These are phyloP conservation scores for Tinamus major DNA, from an alignment of 2,797 vertebrate species.

Conservation along the genomic window DNA sequence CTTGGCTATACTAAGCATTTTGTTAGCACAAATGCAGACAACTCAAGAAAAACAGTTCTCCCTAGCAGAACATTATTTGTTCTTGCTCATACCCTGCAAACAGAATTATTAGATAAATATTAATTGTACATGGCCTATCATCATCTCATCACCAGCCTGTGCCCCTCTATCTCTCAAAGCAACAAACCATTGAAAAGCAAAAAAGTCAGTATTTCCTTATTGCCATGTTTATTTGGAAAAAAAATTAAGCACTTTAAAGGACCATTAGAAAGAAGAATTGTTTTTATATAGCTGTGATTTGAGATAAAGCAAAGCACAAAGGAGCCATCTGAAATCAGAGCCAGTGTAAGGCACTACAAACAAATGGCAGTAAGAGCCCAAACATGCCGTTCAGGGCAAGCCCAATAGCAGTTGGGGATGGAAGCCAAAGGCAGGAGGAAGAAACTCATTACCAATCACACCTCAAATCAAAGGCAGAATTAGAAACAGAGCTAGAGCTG, in stretches of 20 bases:
- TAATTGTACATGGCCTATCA: background rate
- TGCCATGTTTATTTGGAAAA: background rate
- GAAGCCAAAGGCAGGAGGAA: background rate
- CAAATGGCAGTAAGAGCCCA: background rate
- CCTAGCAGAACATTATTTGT: background rate
- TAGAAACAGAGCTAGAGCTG: background rate
- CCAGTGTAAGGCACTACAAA: background rate
- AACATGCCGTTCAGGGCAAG: background rate
- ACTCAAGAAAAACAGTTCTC: background rate
- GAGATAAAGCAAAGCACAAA: conserved; percentile 16
- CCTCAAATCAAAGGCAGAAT: background rate
- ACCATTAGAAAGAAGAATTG: background rate
- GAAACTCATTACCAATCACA: background rate
- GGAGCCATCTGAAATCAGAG: conserved; percentile 6
- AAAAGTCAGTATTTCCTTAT: background rate
- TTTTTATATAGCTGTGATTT: conserved; percentile 7
- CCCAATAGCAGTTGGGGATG: background rate
- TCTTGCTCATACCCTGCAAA: background rate
- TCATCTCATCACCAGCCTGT: background rate
- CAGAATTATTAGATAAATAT: background rate
- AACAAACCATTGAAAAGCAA: background rate
- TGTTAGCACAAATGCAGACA: background rate
- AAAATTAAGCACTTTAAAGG: background rate
- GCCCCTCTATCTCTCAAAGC: background rate
- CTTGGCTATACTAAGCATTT: background rate